Percentiles rank a stretch among this genome's conserved stretches.
Conservation (phyloP, 2,888 invertebrate species). For the Megaustenia siamemsis region DNA sequence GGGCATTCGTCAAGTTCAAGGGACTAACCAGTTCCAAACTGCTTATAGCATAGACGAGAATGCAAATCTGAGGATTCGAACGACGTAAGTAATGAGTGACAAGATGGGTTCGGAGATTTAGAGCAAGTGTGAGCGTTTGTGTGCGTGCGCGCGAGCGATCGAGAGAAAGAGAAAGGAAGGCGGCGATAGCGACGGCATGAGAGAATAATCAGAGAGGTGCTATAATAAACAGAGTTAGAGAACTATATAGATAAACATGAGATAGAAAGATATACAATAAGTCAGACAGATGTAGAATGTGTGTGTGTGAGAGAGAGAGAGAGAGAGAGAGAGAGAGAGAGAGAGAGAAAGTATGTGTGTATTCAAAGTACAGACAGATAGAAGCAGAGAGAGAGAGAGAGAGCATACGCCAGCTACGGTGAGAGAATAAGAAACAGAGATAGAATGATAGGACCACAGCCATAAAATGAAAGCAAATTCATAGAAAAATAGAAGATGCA, state of each 20-base stretch:
- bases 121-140: not conserved
- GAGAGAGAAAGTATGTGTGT: slow-evolving; percentile 20
- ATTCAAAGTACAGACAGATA: no score
- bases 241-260: no score
- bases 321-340: slow-evolving; percentile 43
- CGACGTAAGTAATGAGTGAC: slow-evolving; percentile 82
- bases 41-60: slow-evolving; percentile 89
- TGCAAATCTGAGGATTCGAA: slow-evolving; percentile 87
- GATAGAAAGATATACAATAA: no score
- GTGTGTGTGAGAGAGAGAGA: slow-evolving; percentile 4
- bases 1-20: slow-evolving; percentile 86
- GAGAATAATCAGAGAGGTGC: not conserved
- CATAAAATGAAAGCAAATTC: no score
- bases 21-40: slow-evolving; percentile 88
- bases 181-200: not conserved
- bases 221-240: no score
- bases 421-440: no score
- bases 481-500: no score
- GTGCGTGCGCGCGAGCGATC: not conserved
- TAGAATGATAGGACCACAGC: no score
- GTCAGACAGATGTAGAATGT: not conserved
- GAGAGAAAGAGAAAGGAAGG: not conserved
- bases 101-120: not conserved
- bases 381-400: no score
- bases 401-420: no score